Evolutionary conservation across 2,797 vertebrate genomes (phyloP).

Genomic region (Poecilia velifera): DNA sequence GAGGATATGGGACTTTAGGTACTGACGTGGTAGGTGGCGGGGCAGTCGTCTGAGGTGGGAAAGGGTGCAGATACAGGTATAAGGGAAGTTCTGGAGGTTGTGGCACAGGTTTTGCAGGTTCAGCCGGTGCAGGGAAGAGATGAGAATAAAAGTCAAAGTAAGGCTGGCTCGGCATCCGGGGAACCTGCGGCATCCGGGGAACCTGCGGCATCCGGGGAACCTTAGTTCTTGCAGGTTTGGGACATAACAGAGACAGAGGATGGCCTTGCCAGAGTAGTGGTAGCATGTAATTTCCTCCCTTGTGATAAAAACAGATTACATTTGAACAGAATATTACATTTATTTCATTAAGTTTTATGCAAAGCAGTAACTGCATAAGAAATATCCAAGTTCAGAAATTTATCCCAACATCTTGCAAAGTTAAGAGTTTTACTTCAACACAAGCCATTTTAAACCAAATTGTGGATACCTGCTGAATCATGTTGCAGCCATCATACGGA

Average conservation of each 20-base stretch:
- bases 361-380: neutral
- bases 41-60: neutral
- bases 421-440: neutral
- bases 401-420: neutral
- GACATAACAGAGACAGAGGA: constrained; percentile 59
- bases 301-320: accelerated
- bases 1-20: neutral
- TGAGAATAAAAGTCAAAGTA: constrained; percentile 1
- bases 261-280: constrained; percentile 59
- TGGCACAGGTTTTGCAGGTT: neutral
- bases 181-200: neutral
- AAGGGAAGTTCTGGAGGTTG: neutral
- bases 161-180: neutral
- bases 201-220: neutral
- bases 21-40: neutral
- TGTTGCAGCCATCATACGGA: constrained; percentile 65
- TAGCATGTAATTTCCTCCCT: constrained; percentile 57
- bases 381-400: neutral
- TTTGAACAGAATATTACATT: neutral
- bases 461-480: constrained; percentile 53
- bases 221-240: constrained; percentile 1
- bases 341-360: neutral
- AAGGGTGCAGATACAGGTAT: neutral
- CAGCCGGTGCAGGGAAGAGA: neutral
- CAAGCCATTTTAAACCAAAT: neutral